Evolutionary conservation across 1,140 invertebrate genomes (phyloP).

Genomic region (Triops longicaudatus): DNA sequence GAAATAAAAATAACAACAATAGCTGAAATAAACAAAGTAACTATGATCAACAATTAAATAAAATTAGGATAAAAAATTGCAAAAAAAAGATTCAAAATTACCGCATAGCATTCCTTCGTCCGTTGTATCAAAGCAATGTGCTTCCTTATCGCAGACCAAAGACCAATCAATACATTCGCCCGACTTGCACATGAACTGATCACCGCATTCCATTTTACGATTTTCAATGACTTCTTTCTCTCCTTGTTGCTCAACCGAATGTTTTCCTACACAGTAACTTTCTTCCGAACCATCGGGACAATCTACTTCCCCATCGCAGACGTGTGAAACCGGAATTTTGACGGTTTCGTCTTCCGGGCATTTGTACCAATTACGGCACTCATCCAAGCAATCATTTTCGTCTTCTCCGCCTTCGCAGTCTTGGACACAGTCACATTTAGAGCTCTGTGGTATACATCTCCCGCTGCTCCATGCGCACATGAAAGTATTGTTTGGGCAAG

Average conservation of each 20-base stretch:
- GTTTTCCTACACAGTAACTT: constrained; percentile 34
- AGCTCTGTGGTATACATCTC: neutral
- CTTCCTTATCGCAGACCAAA: constrained; percentile 56
- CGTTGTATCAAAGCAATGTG: constrained; percentile 54
- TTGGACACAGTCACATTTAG: neutral
- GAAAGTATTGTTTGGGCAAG: neutral
- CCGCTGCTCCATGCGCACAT: neutral
- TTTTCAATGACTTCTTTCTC: neutral
- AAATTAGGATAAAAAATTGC: too few relatives aligned
- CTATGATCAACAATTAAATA: too few relatives aligned
- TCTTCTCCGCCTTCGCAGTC: neutral
- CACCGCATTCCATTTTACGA: constrained; percentile 17
- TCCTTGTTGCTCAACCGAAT: neutral
- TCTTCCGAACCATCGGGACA: constrained; percentile 41
- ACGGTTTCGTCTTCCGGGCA: neutral
- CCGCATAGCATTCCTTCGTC: constrained; percentile 40
- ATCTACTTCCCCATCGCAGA: constrained; percentile 60
- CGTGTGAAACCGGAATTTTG: constrained; percentile 52
- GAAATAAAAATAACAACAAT: too few relatives aligned
- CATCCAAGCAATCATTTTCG: neutral
- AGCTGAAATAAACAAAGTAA: too few relatives aligned
- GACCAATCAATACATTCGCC: constrained; percentile 56
- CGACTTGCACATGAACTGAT: constrained; percentile 54
- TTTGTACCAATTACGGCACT: neutral
- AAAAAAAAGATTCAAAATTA: neutral